A percentile compares a stretch with the other conserved stretches of the same genome.
phyloP scores from a whole-genome alignment of 2,113 vertebrate species.

The Dryoscopus gambensis region DNA sequence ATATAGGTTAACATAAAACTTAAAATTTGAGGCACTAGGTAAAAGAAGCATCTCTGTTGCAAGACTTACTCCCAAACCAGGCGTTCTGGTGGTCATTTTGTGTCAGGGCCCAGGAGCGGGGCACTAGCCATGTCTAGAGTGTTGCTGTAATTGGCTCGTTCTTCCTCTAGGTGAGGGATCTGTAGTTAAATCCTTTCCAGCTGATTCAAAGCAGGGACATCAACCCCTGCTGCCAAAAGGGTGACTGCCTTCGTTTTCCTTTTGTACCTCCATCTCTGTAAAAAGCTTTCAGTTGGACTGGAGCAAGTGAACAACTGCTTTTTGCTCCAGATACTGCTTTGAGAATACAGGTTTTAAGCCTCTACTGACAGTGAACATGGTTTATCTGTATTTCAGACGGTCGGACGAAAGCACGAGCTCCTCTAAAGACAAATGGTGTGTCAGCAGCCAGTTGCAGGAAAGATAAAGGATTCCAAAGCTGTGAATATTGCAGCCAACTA shows the following conservation, averaged over 20 bases:
- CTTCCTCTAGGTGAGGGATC: background rate
- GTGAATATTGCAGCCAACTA: conserved; percentile 31
- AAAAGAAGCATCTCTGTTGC: background rate
- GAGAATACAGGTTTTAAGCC: background rate
- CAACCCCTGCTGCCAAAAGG: background rate
- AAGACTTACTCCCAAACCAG: background rate
- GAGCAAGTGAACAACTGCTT: background rate
- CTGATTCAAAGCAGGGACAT: background rate
- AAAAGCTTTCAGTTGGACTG: background rate
- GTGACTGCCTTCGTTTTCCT: background rate
- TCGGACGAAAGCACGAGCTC: background rate
- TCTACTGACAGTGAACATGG: background rate
- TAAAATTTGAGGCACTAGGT: background rate
- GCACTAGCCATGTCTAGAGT: no score
- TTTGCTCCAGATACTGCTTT: background rate
- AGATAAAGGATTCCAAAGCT: conserved; percentile 18
- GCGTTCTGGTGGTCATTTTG: background rate
- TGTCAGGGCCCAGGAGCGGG: background rate
- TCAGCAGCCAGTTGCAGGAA: background rate
- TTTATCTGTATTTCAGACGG: conserved; percentile 8
- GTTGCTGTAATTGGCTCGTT: background rate
- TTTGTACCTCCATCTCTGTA: background rate
- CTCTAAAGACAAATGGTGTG: conserved; percentile 23
- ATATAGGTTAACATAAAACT: background rate
- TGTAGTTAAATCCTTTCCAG: background rate